Percentiles rank a stretch among this genome's conserved stretches.
Evolutionary conservation across 2,888 invertebrate species (phyloP).

Genomic region (Luffia ferchaultella): DNA sequence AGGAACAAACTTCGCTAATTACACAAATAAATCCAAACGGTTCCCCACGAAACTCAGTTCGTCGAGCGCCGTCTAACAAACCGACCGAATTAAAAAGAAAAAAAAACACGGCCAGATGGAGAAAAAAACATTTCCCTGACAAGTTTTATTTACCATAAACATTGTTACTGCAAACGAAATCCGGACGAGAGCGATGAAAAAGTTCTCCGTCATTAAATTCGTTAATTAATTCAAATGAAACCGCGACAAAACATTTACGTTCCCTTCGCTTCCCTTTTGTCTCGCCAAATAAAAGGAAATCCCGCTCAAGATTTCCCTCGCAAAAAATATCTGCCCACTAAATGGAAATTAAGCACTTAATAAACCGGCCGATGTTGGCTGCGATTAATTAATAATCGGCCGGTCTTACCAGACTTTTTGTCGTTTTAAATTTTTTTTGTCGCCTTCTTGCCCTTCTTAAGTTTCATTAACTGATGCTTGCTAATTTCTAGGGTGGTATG

Average conservation of each 20-base stretch:
- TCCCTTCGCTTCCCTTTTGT: constrained; percentile 38
- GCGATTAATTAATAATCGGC: constrained; percentile 56
- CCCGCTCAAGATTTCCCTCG: constrained; percentile 33
- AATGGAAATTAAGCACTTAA: constrained; percentile 60
- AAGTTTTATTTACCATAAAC: constrained; percentile 65
- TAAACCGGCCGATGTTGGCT: constrained; percentile 43
- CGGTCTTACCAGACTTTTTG: constrained; percentile 43
- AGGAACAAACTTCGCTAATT: constrained; percentile 63
- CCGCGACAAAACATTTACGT: constrained; percentile 60
- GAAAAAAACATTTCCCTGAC: constrained; percentile 59
- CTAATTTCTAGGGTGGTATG: constrained; percentile 29
- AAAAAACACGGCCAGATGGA: constrained; percentile 43
- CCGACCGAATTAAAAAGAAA: constrained; percentile 52
- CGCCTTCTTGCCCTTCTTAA: constrained; percentile 27
- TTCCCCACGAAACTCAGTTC: constrained; percentile 29
- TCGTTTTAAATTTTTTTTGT: constrained; percentile 4
- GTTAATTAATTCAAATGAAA: constrained; percentile 66
- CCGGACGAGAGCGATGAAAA: constrained; percentile 46
- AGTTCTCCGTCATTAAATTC: constrained; percentile 60
- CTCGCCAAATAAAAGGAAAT: constrained; percentile 40
- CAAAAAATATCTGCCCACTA: constrained; percentile 36
- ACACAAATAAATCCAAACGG: constrained; percentile 62
- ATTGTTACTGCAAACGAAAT: constrained; percentile 42
- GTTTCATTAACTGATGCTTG: constrained; percentile 39
- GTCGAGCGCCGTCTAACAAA: constrained; percentile 31